phyloP scores from a whole-genome alignment of 1,140 invertebrate genomes.

The Ceratina australensis region DNA sequence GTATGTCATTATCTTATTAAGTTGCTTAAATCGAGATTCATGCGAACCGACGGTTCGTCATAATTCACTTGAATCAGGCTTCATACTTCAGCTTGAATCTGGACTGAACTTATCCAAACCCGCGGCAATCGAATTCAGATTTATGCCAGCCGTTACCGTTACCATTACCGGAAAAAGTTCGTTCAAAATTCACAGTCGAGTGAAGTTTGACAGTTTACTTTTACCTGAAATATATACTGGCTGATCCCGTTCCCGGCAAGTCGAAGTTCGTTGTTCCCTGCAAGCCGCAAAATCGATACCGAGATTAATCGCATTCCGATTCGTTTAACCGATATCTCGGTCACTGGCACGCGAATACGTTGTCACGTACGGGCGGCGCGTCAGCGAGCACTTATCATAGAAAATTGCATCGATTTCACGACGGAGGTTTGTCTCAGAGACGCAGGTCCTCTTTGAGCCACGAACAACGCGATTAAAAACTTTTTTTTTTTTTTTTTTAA shows the following conservation, averaged over 20 bases:
- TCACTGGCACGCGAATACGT: slow-evolving; percentile 25
- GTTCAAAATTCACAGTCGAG: neutral
- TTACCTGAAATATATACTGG: neutral
- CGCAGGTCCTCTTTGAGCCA: neutral
- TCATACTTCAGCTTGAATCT: neutral
- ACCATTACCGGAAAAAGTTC: neutral
- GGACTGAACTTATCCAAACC: neutral
- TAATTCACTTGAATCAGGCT: too few relatives aligned
- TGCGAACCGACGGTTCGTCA: too few relatives aligned
- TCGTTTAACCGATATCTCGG: slow-evolving; percentile 39
- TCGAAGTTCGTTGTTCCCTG: neutral
- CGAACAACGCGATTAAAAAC: slow-evolving; percentile 24
- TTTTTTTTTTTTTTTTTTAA: neutral
- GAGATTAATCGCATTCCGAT: slow-evolving; percentile 49
- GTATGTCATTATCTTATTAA: too few relatives aligned
- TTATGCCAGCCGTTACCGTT: neutral
- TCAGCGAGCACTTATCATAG: too few relatives aligned
- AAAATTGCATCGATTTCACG: neutral
- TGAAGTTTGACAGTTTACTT: neutral
- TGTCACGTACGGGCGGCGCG: neutral
- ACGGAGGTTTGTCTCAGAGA: too few relatives aligned
- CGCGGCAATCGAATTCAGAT: neutral
- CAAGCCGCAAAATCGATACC: slow-evolving; percentile 35
- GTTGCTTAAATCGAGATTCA: too few relatives aligned
- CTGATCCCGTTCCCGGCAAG: neutral